These are phyloP conservation scores for Silurus lanzhouensis DNA, from an alignment of 2,797 vertebrate species.

Conservation along the genomic window DNA sequence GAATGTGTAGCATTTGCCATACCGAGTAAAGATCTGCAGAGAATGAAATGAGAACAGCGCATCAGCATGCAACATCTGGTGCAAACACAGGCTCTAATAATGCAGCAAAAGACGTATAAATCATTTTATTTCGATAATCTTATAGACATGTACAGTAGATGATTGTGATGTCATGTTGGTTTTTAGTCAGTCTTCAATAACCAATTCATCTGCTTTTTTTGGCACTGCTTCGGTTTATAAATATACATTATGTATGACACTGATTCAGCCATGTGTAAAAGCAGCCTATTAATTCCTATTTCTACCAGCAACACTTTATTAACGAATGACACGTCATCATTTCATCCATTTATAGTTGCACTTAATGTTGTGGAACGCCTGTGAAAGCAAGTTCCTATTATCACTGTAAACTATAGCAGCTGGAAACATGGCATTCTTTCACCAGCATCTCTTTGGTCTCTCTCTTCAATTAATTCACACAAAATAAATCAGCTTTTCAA, in stretches of 20 bases:
- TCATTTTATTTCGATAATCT: not conserved
- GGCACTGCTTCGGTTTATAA: not conserved
- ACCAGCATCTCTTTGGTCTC: not conserved
- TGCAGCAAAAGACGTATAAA: not conserved
- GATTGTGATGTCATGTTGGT: not conserved
- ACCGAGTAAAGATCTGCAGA: slow-evolving; percentile 91
- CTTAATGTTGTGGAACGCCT: not conserved
- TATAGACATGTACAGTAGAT: not conserved
- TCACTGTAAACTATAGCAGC: not conserved
- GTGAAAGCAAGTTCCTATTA: not conserved
- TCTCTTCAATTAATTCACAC: not conserved
- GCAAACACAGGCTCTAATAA: not conserved
- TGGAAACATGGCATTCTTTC: not conserved
- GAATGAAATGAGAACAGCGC: slow-evolving; percentile 30
- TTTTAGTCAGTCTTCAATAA: not conserved
- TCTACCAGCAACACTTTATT: not conserved
- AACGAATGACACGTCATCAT: not conserved
- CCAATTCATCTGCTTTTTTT: not conserved
- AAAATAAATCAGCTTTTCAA: not conserved
- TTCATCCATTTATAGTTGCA: not conserved
- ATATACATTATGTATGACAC: not conserved
- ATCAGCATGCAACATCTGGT: not conserved
- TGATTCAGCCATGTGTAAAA: not conserved
- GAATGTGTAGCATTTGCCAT: slow-evolving; percentile 98
- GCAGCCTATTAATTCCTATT: not conserved